phyloP scores from a whole-genome alignment of 2,888 invertebrate species.

The Tanypteryx hageni region DNA sequence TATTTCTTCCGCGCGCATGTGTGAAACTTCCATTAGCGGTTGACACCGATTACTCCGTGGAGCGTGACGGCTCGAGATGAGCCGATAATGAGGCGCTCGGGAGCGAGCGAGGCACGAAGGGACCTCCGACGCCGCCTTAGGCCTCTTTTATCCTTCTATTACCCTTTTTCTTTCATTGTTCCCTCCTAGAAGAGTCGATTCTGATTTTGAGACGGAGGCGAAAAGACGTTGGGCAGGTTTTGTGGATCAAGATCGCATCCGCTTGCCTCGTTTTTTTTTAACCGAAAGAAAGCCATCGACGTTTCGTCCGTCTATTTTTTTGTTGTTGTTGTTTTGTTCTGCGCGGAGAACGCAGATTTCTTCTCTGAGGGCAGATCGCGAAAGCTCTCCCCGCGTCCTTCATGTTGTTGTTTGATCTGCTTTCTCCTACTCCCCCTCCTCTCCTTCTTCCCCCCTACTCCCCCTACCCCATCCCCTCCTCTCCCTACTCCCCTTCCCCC shows the following conservation, averaged over 20 bases:
- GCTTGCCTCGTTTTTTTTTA: not conserved
- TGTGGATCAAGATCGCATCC: not conserved
- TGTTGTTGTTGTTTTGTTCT: not conserved
- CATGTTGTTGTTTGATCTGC: constrained; percentile 22
- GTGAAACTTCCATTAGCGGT: constrained; percentile 24
- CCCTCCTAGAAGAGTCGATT: not conserved
- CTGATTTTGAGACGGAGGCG: constrained; percentile 20
- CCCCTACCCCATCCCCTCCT: no score
- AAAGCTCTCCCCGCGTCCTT: not conserved
- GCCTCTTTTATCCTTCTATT: not conserved
- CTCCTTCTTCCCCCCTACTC: no score
- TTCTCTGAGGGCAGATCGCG: not conserved
- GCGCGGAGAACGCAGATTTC: constrained; percentile 1
- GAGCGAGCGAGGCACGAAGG: not conserved
- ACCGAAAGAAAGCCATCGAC: constrained; percentile 12
- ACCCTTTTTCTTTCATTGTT: not conserved
- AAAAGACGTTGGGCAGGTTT: constrained; percentile 23
- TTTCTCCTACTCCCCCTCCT: not conserved
- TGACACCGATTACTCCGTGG: constrained; percentile 24
- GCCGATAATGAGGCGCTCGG: constrained; percentile 18
- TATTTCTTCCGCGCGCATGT: not conserved
- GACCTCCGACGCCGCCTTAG: not conserved
- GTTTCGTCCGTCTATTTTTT: not conserved
- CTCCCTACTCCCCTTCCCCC: no score
- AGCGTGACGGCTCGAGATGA: constrained; percentile 20